Conservation (phyloP, 2,888 invertebrate species). For the Troides helena region DNA sequence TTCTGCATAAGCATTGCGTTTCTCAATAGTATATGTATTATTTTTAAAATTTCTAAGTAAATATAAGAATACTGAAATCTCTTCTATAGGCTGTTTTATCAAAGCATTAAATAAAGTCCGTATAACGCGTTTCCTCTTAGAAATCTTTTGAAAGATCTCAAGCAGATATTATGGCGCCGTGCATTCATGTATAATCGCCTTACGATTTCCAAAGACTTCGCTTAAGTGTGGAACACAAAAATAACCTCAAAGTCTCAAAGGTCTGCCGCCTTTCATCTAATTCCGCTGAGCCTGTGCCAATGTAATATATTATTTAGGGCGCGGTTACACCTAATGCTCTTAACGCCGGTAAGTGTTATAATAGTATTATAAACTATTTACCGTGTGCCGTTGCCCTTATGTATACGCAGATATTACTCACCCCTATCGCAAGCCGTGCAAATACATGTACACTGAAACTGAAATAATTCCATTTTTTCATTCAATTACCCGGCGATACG, state of each 20-base stretch:
- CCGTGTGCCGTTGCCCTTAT: constrained; percentile 8
- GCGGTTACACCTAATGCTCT: constrained; percentile 42
- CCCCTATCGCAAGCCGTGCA: too few species aligned
- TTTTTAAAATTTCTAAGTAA: neutral
- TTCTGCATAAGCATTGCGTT: neutral
- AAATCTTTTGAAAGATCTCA: constrained; percentile 23
- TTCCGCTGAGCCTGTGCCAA: constrained; percentile 34
- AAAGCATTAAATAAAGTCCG: constrained; percentile 15
- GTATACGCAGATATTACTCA: neutral
- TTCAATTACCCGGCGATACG: too few species aligned
- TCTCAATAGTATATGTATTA: too few species aligned
- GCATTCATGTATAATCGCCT: constrained; percentile 35
- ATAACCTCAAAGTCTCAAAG: constrained; percentile 35
- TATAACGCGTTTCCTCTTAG: constrained; percentile 15
- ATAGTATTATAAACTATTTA: constrained; percentile 30
- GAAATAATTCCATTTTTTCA: too few species aligned
- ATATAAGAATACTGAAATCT: neutral
- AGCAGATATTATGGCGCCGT: constrained; percentile 29
- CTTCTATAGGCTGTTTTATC: neutral
- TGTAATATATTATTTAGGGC: constrained; percentile 41
- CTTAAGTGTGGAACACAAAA: constrained; percentile 33
- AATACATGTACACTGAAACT: too few species aligned
- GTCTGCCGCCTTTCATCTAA: constrained; percentile 32
- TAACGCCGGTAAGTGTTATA: constrained; percentile 40
- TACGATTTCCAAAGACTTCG: constrained; percentile 37